Base-by-base conservation (phyloP, 2,113 vertebrate genomes). In the Astatotilapia flaviijosephi region DNA sequence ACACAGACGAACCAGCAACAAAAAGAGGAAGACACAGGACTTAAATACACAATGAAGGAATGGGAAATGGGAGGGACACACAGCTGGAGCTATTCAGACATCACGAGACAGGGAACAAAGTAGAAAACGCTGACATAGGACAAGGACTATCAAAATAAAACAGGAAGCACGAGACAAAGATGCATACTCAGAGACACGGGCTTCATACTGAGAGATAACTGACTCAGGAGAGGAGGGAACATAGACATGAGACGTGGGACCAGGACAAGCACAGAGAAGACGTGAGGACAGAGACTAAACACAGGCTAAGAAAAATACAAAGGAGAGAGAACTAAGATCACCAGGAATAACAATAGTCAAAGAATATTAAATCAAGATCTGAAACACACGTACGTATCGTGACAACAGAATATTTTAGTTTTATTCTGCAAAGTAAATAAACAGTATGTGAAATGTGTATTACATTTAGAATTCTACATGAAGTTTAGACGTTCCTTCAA, bases 61-160 rank as follows among this genome's bases (percentile, higher is more conserved):
- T 4, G 11, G 4, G 53, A 23, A 23, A 23, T 23, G 11, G 12
- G 53, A 23, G 53, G 53, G 53, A 55, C 53, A 55, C 53, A 54
- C 53, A 54, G 53, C 53, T 54, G 10, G n/a, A 12, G 53, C n/a
- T 54, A 55, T 7, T 55, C 53, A 55, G 21, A 23, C 53, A 23
- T 55, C n/a, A 23, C 0, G 11, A 23, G 53, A 12, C 53, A 55
- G 11, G 53, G 0, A 15, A 13, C 23, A 15, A 58, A 58, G 13
- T 2, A 58, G 55, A 58, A 28, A 28, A 58, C 0, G 1, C 55
- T 58, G 55, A 15, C 4, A 58, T 2, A 4, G 55, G 55, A 58
- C 23, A 28, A 28, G 55, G 55, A 58, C 55, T 58, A 58, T 58
- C 55, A 58, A 58, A 58, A 7, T 58, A 28, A 58, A 58, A 58